These are phyloP conservation scores for Brachypalpus laphriformis DNA, from an alignment of 2,888 invertebrate genomes.

Conservation along the genomic window DNA sequence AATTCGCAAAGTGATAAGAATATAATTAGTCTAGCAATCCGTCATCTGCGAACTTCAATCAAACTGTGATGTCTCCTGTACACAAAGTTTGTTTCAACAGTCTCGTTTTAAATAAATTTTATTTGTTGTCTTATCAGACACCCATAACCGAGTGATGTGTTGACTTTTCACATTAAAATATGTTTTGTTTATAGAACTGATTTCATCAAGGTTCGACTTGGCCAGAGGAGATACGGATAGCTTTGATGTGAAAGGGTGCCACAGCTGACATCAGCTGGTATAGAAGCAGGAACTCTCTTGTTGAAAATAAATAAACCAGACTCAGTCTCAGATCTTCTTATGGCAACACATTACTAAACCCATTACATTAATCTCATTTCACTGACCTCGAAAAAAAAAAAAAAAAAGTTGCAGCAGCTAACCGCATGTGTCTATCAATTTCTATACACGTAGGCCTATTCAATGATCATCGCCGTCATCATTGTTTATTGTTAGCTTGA, in stretches of 20 bases:
- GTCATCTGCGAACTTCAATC: background rate
- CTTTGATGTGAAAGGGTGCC: background rate
- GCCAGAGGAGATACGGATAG: background rate
- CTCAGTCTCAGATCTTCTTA: background rate
- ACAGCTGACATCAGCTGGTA: background rate
- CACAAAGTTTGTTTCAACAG: background rate
- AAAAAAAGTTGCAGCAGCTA: conserved; percentile 19
- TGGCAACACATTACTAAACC: conserved; percentile 1
- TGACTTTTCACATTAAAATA: conserved; percentile 15
- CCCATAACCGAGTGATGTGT: background rate
- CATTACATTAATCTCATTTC: conserved; percentile 59
- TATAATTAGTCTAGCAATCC: conserved; percentile 1
- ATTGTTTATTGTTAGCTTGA: conserved; percentile 38
- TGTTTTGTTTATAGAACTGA: conserved; percentile 7
- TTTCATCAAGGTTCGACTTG: conserved; percentile 32
- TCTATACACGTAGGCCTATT: background rate
- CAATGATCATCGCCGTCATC: conserved; percentile 37
- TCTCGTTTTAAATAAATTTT: conserved; percentile 3
- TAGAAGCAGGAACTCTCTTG: background rate
- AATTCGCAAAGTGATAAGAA: background rate
- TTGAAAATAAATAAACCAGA: background rate
- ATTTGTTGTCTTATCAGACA: background rate
- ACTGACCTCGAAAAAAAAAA: conserved; percentile 60
- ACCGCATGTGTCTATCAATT: conserved; percentile 38
- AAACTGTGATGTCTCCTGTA: background rate